Percentiles rank a stretch among this genome's conserved stretches.
These are phyloP conservation scores for Acanthurus lineatus DNA, from an alignment of 2,797 vertebrate genomes.

Conservation along the genomic window DNA sequence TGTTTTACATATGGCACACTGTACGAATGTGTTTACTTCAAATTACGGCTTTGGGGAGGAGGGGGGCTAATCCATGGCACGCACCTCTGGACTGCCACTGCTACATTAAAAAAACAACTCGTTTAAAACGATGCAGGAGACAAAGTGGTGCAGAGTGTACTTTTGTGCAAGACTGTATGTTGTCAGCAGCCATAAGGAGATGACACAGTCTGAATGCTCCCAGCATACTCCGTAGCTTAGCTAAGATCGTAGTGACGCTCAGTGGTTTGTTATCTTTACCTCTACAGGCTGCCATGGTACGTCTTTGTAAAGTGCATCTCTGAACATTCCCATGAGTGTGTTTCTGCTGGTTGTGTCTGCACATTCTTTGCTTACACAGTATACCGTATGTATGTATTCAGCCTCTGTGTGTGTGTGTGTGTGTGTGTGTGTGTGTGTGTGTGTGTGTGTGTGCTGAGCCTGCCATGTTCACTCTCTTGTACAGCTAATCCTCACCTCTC, in stretches of 20 bases:
- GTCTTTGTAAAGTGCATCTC: slow-evolving; percentile 58
- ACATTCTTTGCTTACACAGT: slow-evolving; percentile 57
- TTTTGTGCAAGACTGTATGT: slow-evolving; percentile 39
- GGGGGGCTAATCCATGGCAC: slow-evolving; percentile 58
- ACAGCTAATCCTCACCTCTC: slow-evolving; percentile 79
- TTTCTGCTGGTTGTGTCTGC: slow-evolving; percentile 39
- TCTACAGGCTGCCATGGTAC: slow-evolving; percentile 55
- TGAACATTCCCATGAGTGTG: slow-evolving; percentile 42
- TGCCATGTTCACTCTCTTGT: slow-evolving; percentile 78
- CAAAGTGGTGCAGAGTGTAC: slow-evolving; percentile 40
- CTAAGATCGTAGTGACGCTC: slow-evolving; percentile 51
- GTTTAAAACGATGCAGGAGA: slow-evolving; percentile 57
- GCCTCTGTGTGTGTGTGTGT: slow-evolving; percentile 35
- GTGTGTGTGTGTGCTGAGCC: slow-evolving; percentile 63
- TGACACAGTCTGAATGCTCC: slow-evolving; percentile 61
- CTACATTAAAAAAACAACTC: slow-evolving; percentile 71
- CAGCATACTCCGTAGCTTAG: slow-evolving; percentile 46
- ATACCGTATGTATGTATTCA: slow-evolving; percentile 53
- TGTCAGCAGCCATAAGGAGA: slow-evolving; percentile 66
- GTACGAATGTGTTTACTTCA: slow-evolving; percentile 78
- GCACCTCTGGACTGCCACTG: slow-evolving; percentile 70
- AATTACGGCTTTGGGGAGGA: slow-evolving; percentile 29
- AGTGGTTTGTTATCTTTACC: slow-evolving; percentile 57
- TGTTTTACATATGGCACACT: slow-evolving; percentile 80
- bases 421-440: slow-evolving; percentile 31